Percentiles rank a stretch among this genome's conserved stretches.
These are phyloP conservation scores for Drosophila bocki DNA, from an alignment of 1,140 invertebrate genomes.

Conservation along the genomic window DNA sequence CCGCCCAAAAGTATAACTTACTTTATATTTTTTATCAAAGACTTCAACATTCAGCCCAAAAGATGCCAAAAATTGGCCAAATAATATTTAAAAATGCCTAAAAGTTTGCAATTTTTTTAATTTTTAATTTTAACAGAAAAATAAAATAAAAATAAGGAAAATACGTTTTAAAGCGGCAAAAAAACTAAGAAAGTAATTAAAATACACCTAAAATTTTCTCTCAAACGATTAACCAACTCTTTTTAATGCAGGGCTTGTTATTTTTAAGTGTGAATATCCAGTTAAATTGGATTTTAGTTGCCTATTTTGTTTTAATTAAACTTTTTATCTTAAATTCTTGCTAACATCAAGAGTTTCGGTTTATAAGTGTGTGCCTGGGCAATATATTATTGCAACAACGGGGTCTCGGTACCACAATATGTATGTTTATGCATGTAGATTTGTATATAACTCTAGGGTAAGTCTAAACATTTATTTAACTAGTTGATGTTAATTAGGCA, in stretches of 20 bases:
- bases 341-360: slow-evolving; percentile 57
- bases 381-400: slow-evolving; percentile 63
- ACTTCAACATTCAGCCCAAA: not conserved
- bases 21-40: too few species aligned
- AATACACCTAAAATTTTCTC: not conserved
- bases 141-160: not conserved
- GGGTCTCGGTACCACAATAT: slow-evolving; percentile 40
- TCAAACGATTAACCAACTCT: not conserved
- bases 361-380: slow-evolving; percentile 55
- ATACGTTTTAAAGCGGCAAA: not conserved
- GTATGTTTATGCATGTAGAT: slow-evolving; percentile 27
- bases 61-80: not conserved
- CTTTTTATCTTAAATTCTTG: slow-evolving; percentile 45
- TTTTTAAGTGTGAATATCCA: slow-evolving; percentile 14
- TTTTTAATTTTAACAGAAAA: not conserved
- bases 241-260: not conserved
- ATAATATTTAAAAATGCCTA: not conserved
- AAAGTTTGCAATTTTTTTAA: not conserved
- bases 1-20: not conserved
- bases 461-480: slow-evolving; percentile 79
- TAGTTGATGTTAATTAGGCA: slow-evolving; percentile 64
- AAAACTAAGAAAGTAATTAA: not conserved
- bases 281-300: slow-evolving; percentile 15
- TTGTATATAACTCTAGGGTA: slow-evolving; percentile 60
- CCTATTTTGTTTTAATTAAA: slow-evolving; percentile 16